phyloP scores from a whole-genome alignment of 2,888 invertebrate genomes.

The Papilio gigon region DNA sequence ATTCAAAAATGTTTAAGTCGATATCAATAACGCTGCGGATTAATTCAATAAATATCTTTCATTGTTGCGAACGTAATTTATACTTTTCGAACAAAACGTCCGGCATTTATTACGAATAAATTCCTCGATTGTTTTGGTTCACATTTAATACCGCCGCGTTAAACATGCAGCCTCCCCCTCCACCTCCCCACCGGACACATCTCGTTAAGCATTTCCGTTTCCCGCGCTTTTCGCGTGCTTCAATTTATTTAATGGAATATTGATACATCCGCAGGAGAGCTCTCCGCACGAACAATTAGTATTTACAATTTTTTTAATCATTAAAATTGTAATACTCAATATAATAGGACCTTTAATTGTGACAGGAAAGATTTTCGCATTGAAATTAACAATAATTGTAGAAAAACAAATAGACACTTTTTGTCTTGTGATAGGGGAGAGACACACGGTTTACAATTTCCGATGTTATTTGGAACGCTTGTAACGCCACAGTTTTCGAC shows the following conservation, averaged over 20 bases:
- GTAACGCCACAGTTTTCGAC: too few relatives aligned
- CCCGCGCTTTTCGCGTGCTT: not conserved
- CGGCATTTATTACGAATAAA: slow-evolving; percentile 15
- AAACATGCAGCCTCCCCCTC: not conserved
- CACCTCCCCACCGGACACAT: not conserved
- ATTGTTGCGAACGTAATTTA: slow-evolving; percentile 10
- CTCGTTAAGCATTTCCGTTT: slow-evolving; percentile 8
- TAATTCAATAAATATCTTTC: slow-evolving; percentile 3
- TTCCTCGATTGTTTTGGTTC: slow-evolving; percentile 13
- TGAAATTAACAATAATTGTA: too few relatives aligned
- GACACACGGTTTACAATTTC: too few relatives aligned
- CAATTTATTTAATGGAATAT: slow-evolving; percentile 17
- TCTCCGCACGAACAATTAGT: slow-evolving; percentile 5
- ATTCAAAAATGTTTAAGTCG: not conserved
- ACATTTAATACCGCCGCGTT: slow-evolving; percentile 2
- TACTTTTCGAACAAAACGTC: slow-evolving; percentile 1
- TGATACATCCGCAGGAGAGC: not conserved
- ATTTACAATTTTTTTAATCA: not conserved
- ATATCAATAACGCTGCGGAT: not conserved
- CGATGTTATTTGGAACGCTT: too few relatives aligned
- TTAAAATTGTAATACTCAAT: not conserved
- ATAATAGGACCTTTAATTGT: too few relatives aligned
- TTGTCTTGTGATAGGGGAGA: too few relatives aligned
- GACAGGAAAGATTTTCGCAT: too few relatives aligned
- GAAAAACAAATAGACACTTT: too few relatives aligned